Conservation (phyloP, 2,113 vertebrate species). For the Astatoreochromis straeleni region DNA sequence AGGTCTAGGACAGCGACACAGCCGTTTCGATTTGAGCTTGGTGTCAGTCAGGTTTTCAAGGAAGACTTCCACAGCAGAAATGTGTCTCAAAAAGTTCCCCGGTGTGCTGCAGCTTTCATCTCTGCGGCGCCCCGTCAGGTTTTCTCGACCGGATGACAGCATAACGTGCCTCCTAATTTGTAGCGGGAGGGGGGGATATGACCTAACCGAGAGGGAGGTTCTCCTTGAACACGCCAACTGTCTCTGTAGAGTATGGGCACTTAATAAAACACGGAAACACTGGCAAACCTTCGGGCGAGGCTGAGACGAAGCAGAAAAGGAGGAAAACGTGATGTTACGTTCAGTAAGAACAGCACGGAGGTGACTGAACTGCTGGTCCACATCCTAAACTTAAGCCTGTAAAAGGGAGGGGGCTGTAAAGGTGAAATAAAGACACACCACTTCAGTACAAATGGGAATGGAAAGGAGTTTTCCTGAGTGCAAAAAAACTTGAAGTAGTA, state of each 20-base stretch:
- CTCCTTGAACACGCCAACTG: slow-evolving; percentile 1
- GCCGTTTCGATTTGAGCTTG: slow-evolving; percentile 63
- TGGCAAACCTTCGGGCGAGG: slow-evolving; percentile 30
- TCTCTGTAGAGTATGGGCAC: slow-evolving; percentile 58
- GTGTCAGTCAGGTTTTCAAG: slow-evolving; percentile 79
- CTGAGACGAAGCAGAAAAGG: slow-evolving; percentile 11
- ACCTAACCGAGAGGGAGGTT: slow-evolving; percentile 1
- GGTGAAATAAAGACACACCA: slow-evolving; percentile 35
- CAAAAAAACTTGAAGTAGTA: slow-evolving; percentile 84
- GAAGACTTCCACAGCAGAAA: slow-evolving; percentile 88
- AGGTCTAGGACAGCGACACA: slow-evolving; percentile 71
- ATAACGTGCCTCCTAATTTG: neutral
- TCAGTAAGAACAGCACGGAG: slow-evolving; percentile 1
- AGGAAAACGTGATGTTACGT: neutral
- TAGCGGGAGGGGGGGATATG: neutral
- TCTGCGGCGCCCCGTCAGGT: neutral
- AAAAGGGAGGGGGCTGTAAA: neutral
- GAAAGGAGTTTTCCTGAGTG: slow-evolving; percentile 91
- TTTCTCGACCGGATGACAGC: neutral
- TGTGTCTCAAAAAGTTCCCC: slow-evolving; percentile 50
- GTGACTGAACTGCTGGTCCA: neutral
- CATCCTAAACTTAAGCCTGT: neutral
- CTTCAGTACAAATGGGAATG: slow-evolving; percentile 54
- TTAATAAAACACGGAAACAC: slow-evolving; percentile 63
- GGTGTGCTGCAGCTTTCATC: slow-evolving; percentile 39